Percentiles rank a stretch among this genome's conserved stretches.
Evolutionary conservation across 2,113 vertebrate species (phyloP).

Genomic region (Suricata suricatta): DNA sequence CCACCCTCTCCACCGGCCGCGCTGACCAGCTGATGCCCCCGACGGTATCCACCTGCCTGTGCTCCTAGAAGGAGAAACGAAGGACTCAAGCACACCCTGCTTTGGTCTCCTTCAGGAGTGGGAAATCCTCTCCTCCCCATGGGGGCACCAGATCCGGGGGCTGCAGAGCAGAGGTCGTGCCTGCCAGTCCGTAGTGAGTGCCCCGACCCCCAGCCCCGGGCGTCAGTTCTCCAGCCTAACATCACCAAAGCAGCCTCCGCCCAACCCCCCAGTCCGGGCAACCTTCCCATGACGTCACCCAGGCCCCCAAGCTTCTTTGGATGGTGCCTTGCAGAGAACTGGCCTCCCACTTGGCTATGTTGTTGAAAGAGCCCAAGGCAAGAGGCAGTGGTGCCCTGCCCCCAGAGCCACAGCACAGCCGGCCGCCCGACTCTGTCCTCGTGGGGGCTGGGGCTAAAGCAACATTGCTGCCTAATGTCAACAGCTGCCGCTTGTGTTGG

Average conservation of each 20-base stretch:
- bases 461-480: background rate
- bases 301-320: background rate
- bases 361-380: background rate
- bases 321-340: background rate
- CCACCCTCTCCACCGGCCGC: background rate
- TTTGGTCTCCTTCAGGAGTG: background rate
- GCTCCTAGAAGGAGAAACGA: background rate
- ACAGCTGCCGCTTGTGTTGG: background rate
- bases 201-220: accelerated
- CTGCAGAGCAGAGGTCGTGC: accelerated
- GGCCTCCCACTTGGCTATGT: too few relatives aligned
- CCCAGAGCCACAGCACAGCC: background rate
- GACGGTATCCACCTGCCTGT: background rate
- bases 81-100: background rate
- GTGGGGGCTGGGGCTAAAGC: accelerated
- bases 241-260: background rate
- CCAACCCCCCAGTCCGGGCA: accelerated
- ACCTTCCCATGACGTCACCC: background rate
- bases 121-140: background rate
- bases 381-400: background rate
- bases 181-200: accelerated
- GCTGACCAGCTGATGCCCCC: background rate
- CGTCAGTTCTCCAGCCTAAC: accelerated
- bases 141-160: background rate
- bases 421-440: accelerated